Evolutionary conservation across 1,140 invertebrate species (phyloP), one percentile per base, ranked within the genome.

Genomic region (Drosophila guanche): DNA sequence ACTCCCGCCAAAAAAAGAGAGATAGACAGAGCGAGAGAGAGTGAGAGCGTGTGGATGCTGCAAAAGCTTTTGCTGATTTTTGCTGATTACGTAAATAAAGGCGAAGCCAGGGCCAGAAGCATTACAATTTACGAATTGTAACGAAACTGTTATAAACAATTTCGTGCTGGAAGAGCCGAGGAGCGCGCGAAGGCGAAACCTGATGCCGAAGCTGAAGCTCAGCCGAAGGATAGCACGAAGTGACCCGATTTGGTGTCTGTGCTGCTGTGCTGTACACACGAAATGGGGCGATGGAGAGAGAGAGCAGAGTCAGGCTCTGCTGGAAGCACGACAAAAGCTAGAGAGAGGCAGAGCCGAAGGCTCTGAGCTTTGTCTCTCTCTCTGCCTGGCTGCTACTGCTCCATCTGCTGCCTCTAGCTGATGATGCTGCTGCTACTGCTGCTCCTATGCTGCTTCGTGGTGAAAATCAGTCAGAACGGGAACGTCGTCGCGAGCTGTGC

Each of bases 381-480:
- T 37, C 10, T 37, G 25, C 5, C 5, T 27, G 33, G 3, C 10
- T 37, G 10, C 33, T 43, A 56, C 60, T 59, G 60, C 60, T 43
- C 8, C 27, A 4, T 22, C 12, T 33, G 57, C 48, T 29, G 33
- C 52, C 51, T 70, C 54, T 29, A 6, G 7, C 8, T 41, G 57
- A 10, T 29, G 59, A 48, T 46, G 67, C 59, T 73, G 57, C 27
- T 29, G 27, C 27, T 29, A 7, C 6, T 65, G 58, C 66, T 70
- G 55, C 23, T 54, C 42, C 45, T 43, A 43, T 33, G 29, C 59
- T 71, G 51, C 41, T 71, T 53, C 73, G 85, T 90, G 89, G 89
- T 90, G 89, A 90, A 89, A 89, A 77, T 91, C 90, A 91, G 90
- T 91, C 90, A 85, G 69, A 91, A 90, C 90, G 90, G 90, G 90